Percentiles rank a stretch among this genome's conserved stretches.
Evolutionary conservation across 2,888 invertebrate genomes (phyloP).

Genomic region (Limnephilus lunatus): DNA sequence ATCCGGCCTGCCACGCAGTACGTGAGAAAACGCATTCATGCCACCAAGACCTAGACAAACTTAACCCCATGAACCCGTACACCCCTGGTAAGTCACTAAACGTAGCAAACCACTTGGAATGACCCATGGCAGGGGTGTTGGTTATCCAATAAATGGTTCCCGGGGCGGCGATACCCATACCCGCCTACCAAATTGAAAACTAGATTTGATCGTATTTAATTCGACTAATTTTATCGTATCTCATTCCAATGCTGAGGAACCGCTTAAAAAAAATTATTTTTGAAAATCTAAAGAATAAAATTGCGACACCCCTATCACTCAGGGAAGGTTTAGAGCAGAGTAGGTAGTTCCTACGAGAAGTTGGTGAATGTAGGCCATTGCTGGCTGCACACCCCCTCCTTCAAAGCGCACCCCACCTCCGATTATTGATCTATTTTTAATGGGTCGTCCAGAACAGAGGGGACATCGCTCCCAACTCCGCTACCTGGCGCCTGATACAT

Average conservation of each 20-base stretch:
- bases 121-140: no score
- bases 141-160: no score
- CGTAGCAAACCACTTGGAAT: no score
- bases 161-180: no score
- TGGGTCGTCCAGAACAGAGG: slow-evolving; percentile 62
- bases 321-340: background rate
- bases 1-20: no score
- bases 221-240: no score
- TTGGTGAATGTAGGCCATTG: slow-evolving; percentile 43
- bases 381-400: slow-evolving; percentile 37
- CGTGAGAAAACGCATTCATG: no score
- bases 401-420: slow-evolving; percentile 14
- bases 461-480: slow-evolving; percentile 60
- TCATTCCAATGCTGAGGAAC: background rate
- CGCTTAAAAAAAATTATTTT: background rate
- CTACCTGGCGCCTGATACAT: background rate
- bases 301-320: background rate
- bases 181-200: no score
- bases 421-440: slow-evolving; percentile 66
- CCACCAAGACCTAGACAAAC: no score
- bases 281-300: background rate
- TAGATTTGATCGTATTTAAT: no score
- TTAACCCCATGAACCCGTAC: no score
- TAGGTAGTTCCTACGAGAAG: background rate
- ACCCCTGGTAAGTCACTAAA: no score